Evolutionary conservation across 2,797 vertebrate species (phyloP), one percentile per base, ranked within the genome.

Genomic region (Muraenolepis orangiensis): DNA sequence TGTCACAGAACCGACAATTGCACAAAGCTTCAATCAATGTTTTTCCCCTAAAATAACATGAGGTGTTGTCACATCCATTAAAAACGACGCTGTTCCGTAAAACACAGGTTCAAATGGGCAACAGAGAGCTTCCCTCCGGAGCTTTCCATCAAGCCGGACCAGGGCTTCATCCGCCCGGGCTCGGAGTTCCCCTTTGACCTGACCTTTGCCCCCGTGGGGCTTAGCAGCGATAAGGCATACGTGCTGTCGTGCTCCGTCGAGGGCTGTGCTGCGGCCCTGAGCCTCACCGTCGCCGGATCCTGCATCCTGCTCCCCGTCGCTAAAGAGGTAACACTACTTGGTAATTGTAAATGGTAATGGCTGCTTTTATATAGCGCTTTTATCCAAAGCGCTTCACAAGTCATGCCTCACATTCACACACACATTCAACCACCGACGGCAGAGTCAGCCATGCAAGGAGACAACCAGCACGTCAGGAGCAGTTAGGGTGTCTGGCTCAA

Each of bases 281-380:
- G 0, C 26, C 93, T 98, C 10, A 94, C 93, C 0, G 90, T 97
- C 75, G 88, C 90, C 0, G 96, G 95, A 23, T 90, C 92, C 81
- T 97, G 96, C 32, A 83, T 95, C n/a, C 71, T 57, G 14, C 80
- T 85, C 5, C 84, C 93, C 0, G 81, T 87, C 0, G 79, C 78
- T 71, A 95, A 93, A 92, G 94, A 98, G 95, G 96, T 97, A 77
- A 81, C n/a, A n/a, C n/a, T n/a, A n/a, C n/a, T n/a, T n/a, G n/a
- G n/a, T n/a, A n/a, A n/a, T n/a, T n/a, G n/a, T n/a, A n/a, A n/a
- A n/a, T n/a, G n/a, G n/a, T n/a, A n/a, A n/a, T n/a, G n/a, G n/a
- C n/a, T n/a, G n/a, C n/a, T n/a, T n/a, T n/a, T n/a, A n/a, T n/a
- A n/a, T n/a, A n/a, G n/a, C n/a, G n/a, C n/a, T n/a, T n/a, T n/a